Percentiles rank a stretch among this genome's conserved stretches.
phyloP scores from a whole-genome alignment of 2,888 invertebrate species.

The Encarsia formosa region DNA sequence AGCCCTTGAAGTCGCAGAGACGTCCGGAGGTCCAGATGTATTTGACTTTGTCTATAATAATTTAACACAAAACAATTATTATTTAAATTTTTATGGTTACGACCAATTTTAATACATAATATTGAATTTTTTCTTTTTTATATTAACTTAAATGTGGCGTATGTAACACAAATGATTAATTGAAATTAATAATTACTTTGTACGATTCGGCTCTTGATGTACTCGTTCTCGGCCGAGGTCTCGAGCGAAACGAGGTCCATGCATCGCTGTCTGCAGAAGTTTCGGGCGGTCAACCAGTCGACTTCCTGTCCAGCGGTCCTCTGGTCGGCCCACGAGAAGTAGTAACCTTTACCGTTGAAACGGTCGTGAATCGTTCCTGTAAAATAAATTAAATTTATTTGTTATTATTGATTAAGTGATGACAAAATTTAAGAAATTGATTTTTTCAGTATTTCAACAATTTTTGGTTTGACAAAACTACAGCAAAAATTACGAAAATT shows the following conservation, averaged over 20 bases:
- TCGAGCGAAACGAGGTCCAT: constrained; percentile 87
- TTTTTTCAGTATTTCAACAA: no score
- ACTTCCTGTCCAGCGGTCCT: constrained; percentile 70
- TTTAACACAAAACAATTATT: constrained; percentile 8
- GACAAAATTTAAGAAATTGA: no score
- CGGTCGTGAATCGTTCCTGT: constrained; percentile 51
- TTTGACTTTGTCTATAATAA: constrained; percentile 62
- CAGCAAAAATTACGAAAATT: no score
- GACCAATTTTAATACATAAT: no score
- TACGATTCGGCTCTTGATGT: constrained; percentile 75
- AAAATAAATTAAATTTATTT: constrained; percentile 20
- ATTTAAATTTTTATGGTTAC: neutral
- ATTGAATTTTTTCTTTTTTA: no score
- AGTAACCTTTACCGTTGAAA: constrained; percentile 67
- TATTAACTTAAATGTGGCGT: no score
- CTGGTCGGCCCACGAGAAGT: constrained; percentile 83
- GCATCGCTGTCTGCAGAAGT: constrained; percentile 82
- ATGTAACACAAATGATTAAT: no score
- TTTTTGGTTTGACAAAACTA: no score
- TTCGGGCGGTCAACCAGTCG: constrained; percentile 81
- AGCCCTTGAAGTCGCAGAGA: constrained; percentile 85
- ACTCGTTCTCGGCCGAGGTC: constrained; percentile 82
- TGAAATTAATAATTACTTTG: constrained; percentile 68
- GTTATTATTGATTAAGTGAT: no score
- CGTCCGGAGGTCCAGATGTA: constrained; percentile 92